phyloP scores from a whole-genome alignment of 1,140 invertebrate genomes.

The Physella acuta region DNA sequence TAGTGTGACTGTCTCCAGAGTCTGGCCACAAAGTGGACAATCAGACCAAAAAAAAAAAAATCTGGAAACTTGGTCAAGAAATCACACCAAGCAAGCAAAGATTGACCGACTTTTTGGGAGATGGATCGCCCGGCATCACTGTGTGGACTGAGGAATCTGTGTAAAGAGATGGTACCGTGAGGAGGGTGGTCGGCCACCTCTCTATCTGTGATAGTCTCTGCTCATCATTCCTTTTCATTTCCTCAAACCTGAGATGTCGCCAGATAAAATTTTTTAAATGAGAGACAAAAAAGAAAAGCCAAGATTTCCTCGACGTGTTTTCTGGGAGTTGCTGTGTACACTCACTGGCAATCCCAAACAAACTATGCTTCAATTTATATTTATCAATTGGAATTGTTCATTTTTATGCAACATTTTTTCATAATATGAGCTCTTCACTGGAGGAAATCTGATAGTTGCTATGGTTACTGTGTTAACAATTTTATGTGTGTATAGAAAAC shows the following conservation, averaged over 20 bases:
- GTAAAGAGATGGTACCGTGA: background rate
- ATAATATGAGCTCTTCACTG: no score
- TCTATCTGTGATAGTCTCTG: conserved; percentile 24
- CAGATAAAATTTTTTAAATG: background rate
- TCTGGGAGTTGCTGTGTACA: background rate
- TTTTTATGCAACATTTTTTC: no score
- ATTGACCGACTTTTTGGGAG: background rate
- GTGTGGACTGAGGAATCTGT: background rate
- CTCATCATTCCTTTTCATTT: conserved; percentile 14
- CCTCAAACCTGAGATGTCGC: background rate
- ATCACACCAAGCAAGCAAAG: background rate
- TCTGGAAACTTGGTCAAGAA: background rate
- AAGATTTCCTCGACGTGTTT: background rate
- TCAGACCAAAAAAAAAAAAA: background rate
- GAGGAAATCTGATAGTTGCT: no score
- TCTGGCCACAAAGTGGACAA: background rate
- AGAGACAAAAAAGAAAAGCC: background rate
- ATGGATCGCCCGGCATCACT: background rate
- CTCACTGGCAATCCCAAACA: no score
- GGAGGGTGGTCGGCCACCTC: background rate
- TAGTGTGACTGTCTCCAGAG: background rate
- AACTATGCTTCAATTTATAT: no score
- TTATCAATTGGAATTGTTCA: background rate
- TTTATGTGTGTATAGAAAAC: no score
- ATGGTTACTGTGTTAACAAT: no score